Percentiles rank a stretch among this genome's conserved stretches.
These are phyloP conservation scores for Agapostemon virescens DNA, from an alignment of 2,888 invertebrate genomes.

Conservation along the genomic window DNA sequence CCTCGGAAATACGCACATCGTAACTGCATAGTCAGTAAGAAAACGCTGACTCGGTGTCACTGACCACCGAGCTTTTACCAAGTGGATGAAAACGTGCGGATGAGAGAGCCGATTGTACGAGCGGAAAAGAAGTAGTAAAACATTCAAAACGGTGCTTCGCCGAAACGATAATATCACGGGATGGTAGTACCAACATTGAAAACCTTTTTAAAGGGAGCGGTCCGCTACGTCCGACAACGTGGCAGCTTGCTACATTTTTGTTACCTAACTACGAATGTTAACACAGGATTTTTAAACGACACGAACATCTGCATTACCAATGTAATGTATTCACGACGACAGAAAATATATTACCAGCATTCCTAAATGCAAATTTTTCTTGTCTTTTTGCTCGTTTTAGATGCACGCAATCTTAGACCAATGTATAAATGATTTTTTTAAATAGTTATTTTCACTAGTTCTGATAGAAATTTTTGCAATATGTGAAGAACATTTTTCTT, in stretches of 20 bases:
- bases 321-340: not conserved
- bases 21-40: slow-evolving; percentile 4
- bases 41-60: slow-evolving; percentile 21
- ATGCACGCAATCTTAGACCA: too few relatives aligned
- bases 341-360: not conserved
- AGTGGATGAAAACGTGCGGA: slow-evolving; percentile 19
- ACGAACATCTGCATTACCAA: not conserved
- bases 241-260: not conserved
- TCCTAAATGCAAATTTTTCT: too few relatives aligned
- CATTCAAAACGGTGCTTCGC: slow-evolving; percentile 15
- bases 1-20: slow-evolving; percentile 8
- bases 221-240: not conserved
- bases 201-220: slow-evolving; percentile 2
- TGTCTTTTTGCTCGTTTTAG: too few relatives aligned
- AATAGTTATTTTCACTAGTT: too few relatives aligned
- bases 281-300: not conserved
- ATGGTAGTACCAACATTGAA: slow-evolving; percentile 6
- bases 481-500: too few relatives aligned
- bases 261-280: not conserved
- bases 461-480: too few relatives aligned
- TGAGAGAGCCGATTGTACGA: slow-evolving; percentile 14
- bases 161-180: slow-evolving; percentile 13
- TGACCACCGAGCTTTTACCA: slow-evolving; percentile 19
- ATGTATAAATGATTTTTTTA: too few relatives aligned
- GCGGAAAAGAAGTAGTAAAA: slow-evolving; percentile 14